These are phyloP conservation scores for Sinodicranocentrus sp. DNA, from an alignment of 2,888 invertebrate species.

Conservation along the genomic window DNA sequence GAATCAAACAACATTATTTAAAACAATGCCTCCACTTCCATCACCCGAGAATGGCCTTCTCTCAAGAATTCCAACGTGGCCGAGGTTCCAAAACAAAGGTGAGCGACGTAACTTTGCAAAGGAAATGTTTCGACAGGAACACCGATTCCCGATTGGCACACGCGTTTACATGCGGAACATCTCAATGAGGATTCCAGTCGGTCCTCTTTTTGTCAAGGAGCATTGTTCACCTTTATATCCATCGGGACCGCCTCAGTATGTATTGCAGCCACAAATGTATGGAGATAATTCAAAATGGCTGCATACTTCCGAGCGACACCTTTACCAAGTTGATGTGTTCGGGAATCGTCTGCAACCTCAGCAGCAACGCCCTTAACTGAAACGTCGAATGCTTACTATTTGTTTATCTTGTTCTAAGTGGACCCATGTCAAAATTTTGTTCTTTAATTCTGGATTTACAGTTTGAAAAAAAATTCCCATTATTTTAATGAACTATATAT, in stretches of 20 bases:
- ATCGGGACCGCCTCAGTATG: conserved; percentile 24
- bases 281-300: conserved; percentile 29
- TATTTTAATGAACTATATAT: too few relatives aligned
- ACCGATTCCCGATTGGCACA: conserved; percentile 4
- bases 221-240: conserved; percentile 3
- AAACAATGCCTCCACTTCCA: background rate
- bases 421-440: too few relatives aligned
- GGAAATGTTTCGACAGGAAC: background rate
- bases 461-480: too few relatives aligned
- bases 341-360: too few relatives aligned
- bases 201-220: conserved; percentile 29
- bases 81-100: background rate
- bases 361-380: too few relatives aligned
- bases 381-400: too few relatives aligned
- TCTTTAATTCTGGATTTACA: too few relatives aligned
- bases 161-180: background rate
- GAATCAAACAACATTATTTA: too few relatives aligned
- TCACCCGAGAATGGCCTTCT: background rate
- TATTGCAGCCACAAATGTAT: conserved; percentile 14
- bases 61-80: background rate
- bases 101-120: conserved; percentile 20
- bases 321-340: background rate
- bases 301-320: background rate
- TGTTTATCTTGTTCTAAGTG: too few relatives aligned
- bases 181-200: background rate